These are phyloP conservation scores for Cyclura pinguis DNA, from an alignment of 2,797 vertebrate species.

Conservation along the genomic window DNA sequence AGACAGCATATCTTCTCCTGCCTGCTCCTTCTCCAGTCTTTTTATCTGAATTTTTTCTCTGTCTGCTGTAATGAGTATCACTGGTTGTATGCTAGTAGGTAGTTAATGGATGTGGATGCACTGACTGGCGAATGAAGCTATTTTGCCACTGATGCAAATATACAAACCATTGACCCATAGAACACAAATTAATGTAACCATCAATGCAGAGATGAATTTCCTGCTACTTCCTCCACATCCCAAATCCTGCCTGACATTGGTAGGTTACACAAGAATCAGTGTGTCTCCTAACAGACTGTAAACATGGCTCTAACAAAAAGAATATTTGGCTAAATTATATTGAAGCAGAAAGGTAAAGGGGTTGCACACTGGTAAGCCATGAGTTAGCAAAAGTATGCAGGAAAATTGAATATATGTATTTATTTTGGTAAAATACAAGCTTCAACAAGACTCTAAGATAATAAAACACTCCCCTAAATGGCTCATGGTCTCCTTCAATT, in stretches of 20 bases:
- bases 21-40: neutral
- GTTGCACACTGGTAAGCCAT: neutral
- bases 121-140: neutral
- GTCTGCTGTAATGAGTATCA: neutral
- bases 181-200: neutral
- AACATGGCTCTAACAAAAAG: neutral
- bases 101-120: neutral
- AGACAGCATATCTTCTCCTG: neutral
- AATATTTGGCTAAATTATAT: slow-evolving; percentile 5
- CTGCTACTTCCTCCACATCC: neutral
- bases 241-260: neutral
- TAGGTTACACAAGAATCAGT: neutral
- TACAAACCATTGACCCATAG: neutral
- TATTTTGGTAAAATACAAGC: slow-evolving; percentile 8
- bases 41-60: neutral
- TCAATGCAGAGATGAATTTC: neutral
- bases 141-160: neutral
- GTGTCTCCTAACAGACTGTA: neutral
- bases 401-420: neutral
- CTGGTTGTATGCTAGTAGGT: neutral
- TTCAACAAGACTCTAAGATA: slow-evolving; percentile 19
- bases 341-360: neutral
- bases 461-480: slow-evolving; percentile 17
- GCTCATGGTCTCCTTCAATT: neutral
- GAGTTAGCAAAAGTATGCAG: neutral